These are phyloP conservation scores for Synodontis membranacea DNA, from an alignment of 2,113 vertebrate species.

Conservation along the genomic window DNA sequence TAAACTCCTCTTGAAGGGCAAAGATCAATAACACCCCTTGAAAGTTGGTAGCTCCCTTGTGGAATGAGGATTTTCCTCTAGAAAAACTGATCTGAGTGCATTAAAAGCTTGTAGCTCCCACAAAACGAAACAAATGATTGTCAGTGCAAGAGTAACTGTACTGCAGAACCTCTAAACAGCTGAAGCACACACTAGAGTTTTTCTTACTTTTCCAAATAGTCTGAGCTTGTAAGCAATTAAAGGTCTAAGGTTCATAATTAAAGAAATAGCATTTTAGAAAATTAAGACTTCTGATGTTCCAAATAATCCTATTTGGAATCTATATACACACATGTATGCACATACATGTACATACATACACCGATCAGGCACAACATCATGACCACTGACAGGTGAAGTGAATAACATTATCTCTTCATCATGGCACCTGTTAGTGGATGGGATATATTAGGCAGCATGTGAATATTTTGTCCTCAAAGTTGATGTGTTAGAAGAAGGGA, in stretches of 20 bases:
- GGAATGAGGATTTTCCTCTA: background rate
- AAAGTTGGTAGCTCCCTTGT: background rate
- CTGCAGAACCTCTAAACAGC: background rate
- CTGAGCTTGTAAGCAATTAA: background rate
- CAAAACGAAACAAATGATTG: background rate
- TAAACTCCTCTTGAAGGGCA: background rate
- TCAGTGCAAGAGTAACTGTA: background rate
- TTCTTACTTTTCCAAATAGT: background rate
- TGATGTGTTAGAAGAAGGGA: no score
- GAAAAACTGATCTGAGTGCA: background rate
- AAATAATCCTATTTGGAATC: background rate
- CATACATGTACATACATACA: no score
- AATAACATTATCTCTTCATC: no score
- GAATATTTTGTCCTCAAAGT: no score
- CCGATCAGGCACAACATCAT: no score
- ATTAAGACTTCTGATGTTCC: background rate
- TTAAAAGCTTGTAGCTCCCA: background rate
- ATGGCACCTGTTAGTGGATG: no score
- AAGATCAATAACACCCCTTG: background rate
- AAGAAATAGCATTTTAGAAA: background rate
- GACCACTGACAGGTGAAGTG: no score
- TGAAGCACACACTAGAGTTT: background rate
- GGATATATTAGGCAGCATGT: no score
- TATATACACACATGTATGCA: no score
- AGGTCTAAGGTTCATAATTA: background rate